These are phyloP conservation scores for Morus bassanus DNA, from an alignment of 2,797 vertebrate genomes.

Conservation along the genomic window DNA sequence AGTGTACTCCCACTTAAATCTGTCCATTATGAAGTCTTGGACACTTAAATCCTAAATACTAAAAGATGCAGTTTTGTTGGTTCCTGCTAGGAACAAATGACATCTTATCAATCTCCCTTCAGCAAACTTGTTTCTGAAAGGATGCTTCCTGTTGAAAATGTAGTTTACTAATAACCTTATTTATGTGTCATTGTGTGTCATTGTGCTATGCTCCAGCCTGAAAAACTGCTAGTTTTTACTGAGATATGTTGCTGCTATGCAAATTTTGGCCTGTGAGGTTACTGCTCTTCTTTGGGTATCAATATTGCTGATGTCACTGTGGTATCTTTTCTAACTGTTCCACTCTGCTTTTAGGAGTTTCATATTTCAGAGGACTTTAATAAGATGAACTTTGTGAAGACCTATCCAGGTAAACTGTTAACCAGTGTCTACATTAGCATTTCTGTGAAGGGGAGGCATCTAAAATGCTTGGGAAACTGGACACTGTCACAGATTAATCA, in stretches of 20 bases:
- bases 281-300: neutral
- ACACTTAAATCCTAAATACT: neutral
- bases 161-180: neutral
- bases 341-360: slow-evolving; percentile 84
- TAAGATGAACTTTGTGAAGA: slow-evolving; percentile 98
- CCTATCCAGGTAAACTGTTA: slow-evolving; percentile 88
- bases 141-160: neutral
- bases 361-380: slow-evolving; percentile 98
- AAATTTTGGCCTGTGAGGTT: neutral
- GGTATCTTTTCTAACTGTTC: neutral
- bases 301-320: neutral
- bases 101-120: neutral
- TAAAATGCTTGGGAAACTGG: neutral
- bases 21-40: neutral
- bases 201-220: neutral
- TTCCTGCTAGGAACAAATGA: neutral
- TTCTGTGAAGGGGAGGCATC: neutral
- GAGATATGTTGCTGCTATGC: neutral
- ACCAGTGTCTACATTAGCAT: neutral
- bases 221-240: neutral
- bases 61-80: neutral
- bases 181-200: neutral
- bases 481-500: neutral
- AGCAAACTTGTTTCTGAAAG: neutral
- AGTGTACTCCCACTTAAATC: neutral